A percentile compares a stretch with the other conserved stretches of the same genome.
These are phyloP conservation scores for Apogon hyalosoma DNA, from an alignment of 2,797 vertebrate genomes.

Conservation along the genomic window DNA sequence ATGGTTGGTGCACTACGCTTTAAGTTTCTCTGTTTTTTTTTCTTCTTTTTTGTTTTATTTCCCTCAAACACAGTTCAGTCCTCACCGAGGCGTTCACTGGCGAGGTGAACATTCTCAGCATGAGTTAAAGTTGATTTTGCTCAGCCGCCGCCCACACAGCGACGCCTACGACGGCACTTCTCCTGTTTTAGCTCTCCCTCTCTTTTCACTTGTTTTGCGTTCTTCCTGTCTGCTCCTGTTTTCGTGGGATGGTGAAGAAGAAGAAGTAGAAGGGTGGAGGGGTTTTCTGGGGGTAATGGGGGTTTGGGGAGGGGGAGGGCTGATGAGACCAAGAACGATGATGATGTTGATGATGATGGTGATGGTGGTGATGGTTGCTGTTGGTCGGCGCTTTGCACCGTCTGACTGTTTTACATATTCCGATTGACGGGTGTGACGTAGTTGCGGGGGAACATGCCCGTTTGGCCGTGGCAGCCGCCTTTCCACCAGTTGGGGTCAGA, in stretches of 20 bases:
- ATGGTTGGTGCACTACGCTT: slow-evolving; percentile 83
- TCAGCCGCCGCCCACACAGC: slow-evolving; percentile 64
- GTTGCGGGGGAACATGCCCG: slow-evolving; percentile 99
- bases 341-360: slow-evolving; percentile 27
- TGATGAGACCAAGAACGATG: slow-evolving; percentile 61
- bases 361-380: slow-evolving; percentile 48
- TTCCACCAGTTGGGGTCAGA: slow-evolving; percentile 98
- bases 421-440: slow-evolving; percentile 97
- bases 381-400: slow-evolving; percentile 81
- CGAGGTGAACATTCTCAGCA: slow-evolving; percentile 72
- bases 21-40: slow-evolving; percentile 53
- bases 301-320: slow-evolving; percentile 28
- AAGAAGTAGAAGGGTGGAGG: slow-evolving; percentile 23
- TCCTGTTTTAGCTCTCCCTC: slow-evolving; percentile 51
- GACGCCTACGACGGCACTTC: slow-evolving; percentile 61
- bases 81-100: slow-evolving; percentile 63
- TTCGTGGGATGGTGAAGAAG: slow-evolving; percentile 59
- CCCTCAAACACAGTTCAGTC: slow-evolving; percentile 70
- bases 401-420: slow-evolving; percentile 94
- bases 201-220: slow-evolving; percentile 58
- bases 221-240: slow-evolving; percentile 72
- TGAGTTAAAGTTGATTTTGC: slow-evolving; percentile 66
- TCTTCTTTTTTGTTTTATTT: slow-evolving; percentile 18
- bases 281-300: slow-evolving; percentile 7
- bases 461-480: slow-evolving; percentile 95